Base-by-base conservation (phyloP, 2,797 vertebrate species). In the Darevskia mixta region DNA sequence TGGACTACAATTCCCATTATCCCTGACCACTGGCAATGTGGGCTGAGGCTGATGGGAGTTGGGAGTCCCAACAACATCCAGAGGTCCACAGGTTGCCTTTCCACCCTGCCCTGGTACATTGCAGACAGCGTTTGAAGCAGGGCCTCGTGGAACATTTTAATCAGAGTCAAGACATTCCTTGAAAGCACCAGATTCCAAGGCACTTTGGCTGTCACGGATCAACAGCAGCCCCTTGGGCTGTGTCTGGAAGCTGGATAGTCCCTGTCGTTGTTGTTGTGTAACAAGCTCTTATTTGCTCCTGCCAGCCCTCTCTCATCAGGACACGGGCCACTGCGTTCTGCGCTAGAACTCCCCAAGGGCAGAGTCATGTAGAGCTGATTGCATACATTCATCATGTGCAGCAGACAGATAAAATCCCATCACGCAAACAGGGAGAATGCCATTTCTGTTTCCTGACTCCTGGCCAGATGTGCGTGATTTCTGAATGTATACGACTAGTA, bases 311-410 rank as follows among this genome's bases (percentile, higher is more conserved):
- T 55, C 67, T 81, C 86, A 75, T 87, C 25, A 69, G 91, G 35
- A 38, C 76, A 80, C 69, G 83, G 35, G 17, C 17, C 55, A 15
- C 20, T 32, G 45, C 18, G 3, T 20, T 73, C 32, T 55, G 7
- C 9, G 61, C 25, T 45, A 66, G 35, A 78, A 90, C 5, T 41
- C 83, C 17, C 73, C 67, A 66, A 64, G 82, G 77, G 83, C 77
- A 85, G 58, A 23, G 38, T 45, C 55, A 43, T 58, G 41, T 73
- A 27, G 29, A 49, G 75, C 10, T 85, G 87, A 80, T 66, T 88
- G 87, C 87, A 55, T 27, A 72, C 77, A 85, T 88, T 88, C 78
- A 80, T 85, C 83, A 88, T 45, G 27, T 8, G 20, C 27, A 81
- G 83, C 41, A 85, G 77, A 75, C n/a, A 73, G 55, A 88, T 38